Percentiles rank a stretch among this genome's conserved stretches.
phyloP scores from a whole-genome alignment of 1,140 invertebrate genomes.

The Oedothorax gibbosus region DNA sequence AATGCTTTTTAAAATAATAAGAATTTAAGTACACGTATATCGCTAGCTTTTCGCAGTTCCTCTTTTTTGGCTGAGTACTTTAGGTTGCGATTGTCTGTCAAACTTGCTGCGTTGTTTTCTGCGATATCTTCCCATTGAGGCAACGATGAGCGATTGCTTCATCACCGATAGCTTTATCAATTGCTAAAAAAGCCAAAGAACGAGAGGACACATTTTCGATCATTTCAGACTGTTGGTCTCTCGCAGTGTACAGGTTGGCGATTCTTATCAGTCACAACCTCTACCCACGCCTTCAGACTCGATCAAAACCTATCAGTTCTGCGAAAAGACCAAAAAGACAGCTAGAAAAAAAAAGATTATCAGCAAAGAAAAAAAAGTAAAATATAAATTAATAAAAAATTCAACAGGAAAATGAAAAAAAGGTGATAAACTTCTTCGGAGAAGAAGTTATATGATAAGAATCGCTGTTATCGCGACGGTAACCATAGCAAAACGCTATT shows the following conservation, averaged over 20 bases:
- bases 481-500: slow-evolving; percentile 56
- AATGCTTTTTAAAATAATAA: no score
- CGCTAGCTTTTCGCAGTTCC: no score
- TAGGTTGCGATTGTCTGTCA: no score
- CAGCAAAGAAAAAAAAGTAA: not conserved
- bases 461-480: slow-evolving; percentile 44
- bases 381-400: slow-evolving; percentile 14
- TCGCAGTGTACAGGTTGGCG: slow-evolving; percentile 19
- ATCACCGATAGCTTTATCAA: not conserved
- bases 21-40: no score
- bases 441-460: not conserved
- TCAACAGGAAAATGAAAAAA: slow-evolving; percentile 4
- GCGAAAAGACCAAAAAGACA: slow-evolving; percentile 3
- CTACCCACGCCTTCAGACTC: slow-evolving; percentile 20
- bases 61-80: no score
- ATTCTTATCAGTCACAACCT: slow-evolving; percentile 14
- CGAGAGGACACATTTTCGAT: slow-evolving; percentile 21
- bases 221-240: slow-evolving; percentile 44
- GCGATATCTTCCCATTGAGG: slow-evolving; percentile 10
- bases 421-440: slow-evolving; percentile 34
- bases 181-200: not conserved
- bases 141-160: not conserved
- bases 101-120: not conserved
- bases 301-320: slow-evolving; percentile 2
- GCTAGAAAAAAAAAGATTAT: slow-evolving; percentile 6